Percentiles rank a stretch among this genome's conserved stretches.
Conservation (phyloP, 1,140 invertebrate species). For the Panulirus ornatus region DNA sequence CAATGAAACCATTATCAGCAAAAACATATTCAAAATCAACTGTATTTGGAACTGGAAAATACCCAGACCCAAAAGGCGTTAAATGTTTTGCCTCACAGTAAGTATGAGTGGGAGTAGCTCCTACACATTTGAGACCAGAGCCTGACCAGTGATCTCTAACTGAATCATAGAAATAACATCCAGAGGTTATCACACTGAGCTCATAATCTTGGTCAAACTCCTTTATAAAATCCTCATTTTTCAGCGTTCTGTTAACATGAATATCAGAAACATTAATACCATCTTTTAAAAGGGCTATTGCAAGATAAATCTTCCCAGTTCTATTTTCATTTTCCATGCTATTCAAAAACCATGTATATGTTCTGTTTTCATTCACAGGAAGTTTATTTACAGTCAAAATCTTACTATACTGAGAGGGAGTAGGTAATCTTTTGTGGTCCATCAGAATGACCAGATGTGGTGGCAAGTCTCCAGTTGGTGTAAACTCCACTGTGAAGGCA, state of each 20-base stretch:
- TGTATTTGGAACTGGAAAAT: slow-evolving; percentile 80
- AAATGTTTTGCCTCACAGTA: slow-evolving; percentile 80
- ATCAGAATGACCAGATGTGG: slow-evolving; percentile 31
- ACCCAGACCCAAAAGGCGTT: slow-evolving; percentile 81
- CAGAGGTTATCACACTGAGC: slow-evolving; percentile 31
- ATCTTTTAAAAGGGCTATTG: neutral
- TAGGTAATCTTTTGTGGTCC: slow-evolving; percentile 43
- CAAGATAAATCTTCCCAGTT: slow-evolving; percentile 36
- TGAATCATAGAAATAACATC: slow-evolving; percentile 58
- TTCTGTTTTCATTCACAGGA: slow-evolving; percentile 11
- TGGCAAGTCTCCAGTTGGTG: neutral
- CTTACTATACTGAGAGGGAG: slow-evolving; percentile 17
- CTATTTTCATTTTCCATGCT: slow-evolving; percentile 45
- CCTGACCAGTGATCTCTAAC: slow-evolving; percentile 14
- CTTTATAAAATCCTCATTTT: neutral
- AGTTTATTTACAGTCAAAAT: slow-evolving; percentile 12
- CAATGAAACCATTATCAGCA: slow-evolving; percentile 79
- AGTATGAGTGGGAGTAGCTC: slow-evolving; percentile 53
- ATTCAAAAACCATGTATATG: slow-evolving; percentile 22
- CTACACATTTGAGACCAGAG: slow-evolving; percentile 8
- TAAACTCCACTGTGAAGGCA: slow-evolving; percentile 38
- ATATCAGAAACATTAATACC: neutral
- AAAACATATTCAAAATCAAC: slow-evolving; percentile 81
- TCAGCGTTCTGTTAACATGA: neutral
- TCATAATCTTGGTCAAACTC: slow-evolving; percentile 4